These are phyloP conservation scores for Gymnorhina tibicen DNA, from an alignment of 2,113 vertebrate genomes.

Conservation along the genomic window DNA sequence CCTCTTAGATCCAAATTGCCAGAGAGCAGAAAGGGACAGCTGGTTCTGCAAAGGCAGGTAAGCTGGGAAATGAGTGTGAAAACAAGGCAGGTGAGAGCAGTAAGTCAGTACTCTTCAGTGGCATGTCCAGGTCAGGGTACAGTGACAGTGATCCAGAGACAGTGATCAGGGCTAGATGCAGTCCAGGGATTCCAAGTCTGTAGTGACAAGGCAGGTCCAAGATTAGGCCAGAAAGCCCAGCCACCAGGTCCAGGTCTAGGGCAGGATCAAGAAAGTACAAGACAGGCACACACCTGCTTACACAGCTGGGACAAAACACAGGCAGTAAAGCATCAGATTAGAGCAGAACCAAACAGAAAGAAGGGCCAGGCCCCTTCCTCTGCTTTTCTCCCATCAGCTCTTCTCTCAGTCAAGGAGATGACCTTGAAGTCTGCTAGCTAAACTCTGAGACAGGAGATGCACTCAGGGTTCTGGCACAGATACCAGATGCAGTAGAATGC, in stretches of 20 bases:
- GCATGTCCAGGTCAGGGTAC: background rate
- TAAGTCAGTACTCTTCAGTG: background rate
- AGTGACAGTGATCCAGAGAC: too few relatives aligned
- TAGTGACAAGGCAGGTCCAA: background rate
- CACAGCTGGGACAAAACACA: background rate
- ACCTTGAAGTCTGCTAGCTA: background rate
- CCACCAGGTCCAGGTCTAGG: background rate
- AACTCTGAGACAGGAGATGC: background rate
- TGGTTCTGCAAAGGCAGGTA: background rate
- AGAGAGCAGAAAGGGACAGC: background rate
- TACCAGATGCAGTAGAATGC: background rate
- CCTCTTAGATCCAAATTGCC: background rate
- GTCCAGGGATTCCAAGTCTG: background rate
- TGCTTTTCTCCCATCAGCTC: background rate
- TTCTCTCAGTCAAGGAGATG: background rate
- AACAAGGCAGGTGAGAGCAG: background rate
- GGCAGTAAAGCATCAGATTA: background rate
- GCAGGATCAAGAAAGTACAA: background rate
- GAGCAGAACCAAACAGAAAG: background rate
- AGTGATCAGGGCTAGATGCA: background rate
- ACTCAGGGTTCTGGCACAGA: background rate
- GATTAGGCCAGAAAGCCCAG: background rate
- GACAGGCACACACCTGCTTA: background rate
- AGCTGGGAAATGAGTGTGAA: background rate
- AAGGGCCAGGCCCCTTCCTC: background rate